phyloP scores from a whole-genome alignment of 1,140 invertebrate genomes.

The Ptiloglossa arizonensis region DNA sequence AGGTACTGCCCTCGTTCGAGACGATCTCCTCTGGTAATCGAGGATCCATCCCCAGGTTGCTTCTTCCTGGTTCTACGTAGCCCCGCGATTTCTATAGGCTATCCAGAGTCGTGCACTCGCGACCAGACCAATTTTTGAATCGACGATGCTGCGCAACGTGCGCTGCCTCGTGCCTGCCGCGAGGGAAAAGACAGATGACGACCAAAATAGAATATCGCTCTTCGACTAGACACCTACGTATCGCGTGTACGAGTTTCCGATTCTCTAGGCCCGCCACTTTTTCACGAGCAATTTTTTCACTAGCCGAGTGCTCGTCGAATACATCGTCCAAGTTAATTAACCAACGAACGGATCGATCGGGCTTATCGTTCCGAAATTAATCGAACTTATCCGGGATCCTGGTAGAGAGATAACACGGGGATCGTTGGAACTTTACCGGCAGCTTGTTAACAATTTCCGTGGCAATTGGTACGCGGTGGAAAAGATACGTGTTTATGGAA shows the following conservation, averaged over 20 bases:
- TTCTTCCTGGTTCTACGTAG: not conserved
- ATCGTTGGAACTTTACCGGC: not conserved
- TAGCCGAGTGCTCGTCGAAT: not conserved
- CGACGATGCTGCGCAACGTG: conserved; percentile 34
- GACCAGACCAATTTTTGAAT: conserved; percentile 42
- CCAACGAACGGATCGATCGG: not conserved
- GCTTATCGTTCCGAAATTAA: not conserved
- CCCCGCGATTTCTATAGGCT: not conserved
- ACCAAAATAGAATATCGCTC: conserved; percentile 59
- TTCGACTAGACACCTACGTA: conserved; percentile 59
- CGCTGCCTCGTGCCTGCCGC: conserved; percentile 49
- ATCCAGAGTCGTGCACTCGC: conserved; percentile 27
- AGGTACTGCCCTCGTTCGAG: not conserved
- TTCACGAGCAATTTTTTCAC: conserved; percentile 6
- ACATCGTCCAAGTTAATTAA: not conserved
- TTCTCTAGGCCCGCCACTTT: conserved; percentile 34
- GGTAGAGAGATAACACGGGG: not conserved
- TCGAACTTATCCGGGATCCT: not conserved
- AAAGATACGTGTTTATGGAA: not conserved
- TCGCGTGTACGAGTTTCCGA: conserved; percentile 37
- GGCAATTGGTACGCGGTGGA: not conserved
- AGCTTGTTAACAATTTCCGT: not conserved
- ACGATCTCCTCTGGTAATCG: too few species aligned
- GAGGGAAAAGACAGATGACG: conserved; percentile 58
- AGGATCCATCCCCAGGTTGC: too few species aligned